Percentiles rank a stretch among this genome's conserved stretches.
These are phyloP conservation scores for Amphilophus citrinellus DNA, from an alignment of 2,113 vertebrate genomes.

Conservation along the genomic window DNA sequence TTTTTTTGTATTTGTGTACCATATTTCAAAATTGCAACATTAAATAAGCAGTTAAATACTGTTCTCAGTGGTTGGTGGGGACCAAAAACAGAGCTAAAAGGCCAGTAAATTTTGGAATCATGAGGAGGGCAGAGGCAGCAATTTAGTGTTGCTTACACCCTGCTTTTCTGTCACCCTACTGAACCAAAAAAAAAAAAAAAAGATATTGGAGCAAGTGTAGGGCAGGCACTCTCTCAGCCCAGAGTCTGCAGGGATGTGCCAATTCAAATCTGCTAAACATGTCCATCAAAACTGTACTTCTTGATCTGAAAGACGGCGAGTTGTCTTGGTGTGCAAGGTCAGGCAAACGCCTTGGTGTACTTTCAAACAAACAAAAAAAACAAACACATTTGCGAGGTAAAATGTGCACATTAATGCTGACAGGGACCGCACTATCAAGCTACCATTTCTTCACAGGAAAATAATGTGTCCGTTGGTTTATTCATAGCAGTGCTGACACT, in stretches of 20 bases:
- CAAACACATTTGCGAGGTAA: background rate
- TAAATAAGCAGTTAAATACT: background rate
- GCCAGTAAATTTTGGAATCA: background rate
- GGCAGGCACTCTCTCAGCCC: background rate
- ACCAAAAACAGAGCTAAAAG: background rate
- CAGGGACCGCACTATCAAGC: background rate
- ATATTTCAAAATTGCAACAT: background rate
- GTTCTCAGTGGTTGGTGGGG: background rate
- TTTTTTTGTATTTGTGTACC: background rate
- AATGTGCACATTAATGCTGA: background rate
- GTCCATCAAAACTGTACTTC: background rate
- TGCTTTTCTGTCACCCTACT: background rate
- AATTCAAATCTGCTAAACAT: background rate
- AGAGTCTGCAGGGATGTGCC: background rate
- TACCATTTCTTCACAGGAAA: background rate
- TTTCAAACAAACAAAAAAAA: too few relatives aligned
- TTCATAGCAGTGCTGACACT: background rate
- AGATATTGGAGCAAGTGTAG: background rate
- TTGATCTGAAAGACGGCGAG: background rate
- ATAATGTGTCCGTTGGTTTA: constrained; percentile 27
- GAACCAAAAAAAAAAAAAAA: background rate
- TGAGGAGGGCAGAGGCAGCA: background rate
- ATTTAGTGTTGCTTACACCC: background rate
- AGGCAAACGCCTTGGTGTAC: too few relatives aligned
- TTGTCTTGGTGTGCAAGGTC: too few relatives aligned